Evolutionary conservation across 2,888 invertebrate species (phyloP), one percentile per base, ranked within the genome.

Genomic region (Shargacucullia verbasci): DNA sequence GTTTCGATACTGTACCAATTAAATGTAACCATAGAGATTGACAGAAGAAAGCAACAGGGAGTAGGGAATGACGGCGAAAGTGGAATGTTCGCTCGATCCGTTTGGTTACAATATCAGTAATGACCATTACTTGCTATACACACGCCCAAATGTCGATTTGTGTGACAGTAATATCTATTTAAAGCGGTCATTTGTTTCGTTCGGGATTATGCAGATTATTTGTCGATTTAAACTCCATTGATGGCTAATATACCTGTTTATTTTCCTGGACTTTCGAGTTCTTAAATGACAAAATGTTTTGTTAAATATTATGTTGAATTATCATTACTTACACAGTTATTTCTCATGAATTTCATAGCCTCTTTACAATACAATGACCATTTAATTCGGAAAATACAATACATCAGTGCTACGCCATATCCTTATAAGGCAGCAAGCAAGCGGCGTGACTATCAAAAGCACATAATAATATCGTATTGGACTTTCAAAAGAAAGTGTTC

Each of bases 41-140:
- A 89, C 89, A 87, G 86, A 86, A 85, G 88, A 89, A 89, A 89
- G 89, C 86, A 80, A 74, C 74, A 73, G 80, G 81, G 78, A 79
- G 78, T 78, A 71, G 71, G 80, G 77, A 83, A 79, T 77, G 81
- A 79, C 78, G 73, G 87, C 79, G 88, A 88, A 88, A 88, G 88
- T 86, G 83, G 85, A 83, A 83, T 76, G 78, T 75, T 72, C 66
- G 69, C 74, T 80, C 77, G 82, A 76, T 79, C 79, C 73, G 77
- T 80, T 79, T 78, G 80, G 80, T 81, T 80, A 84, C 80, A 82
- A 78, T 76, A 75, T 64, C 44, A 50, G 53, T 82, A 82, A 84
- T 80, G 81, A 68, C 72, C 73, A 74, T 64, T 73, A 75, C 73
- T 67, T 71, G 73, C 65, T 66, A 67, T 71, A 56, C 61, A 59